Evolutionary conservation across 2,888 invertebrate species (phyloP), one percentile per base, ranked within the genome.

Genomic region (Andrena dorsata): DNA sequence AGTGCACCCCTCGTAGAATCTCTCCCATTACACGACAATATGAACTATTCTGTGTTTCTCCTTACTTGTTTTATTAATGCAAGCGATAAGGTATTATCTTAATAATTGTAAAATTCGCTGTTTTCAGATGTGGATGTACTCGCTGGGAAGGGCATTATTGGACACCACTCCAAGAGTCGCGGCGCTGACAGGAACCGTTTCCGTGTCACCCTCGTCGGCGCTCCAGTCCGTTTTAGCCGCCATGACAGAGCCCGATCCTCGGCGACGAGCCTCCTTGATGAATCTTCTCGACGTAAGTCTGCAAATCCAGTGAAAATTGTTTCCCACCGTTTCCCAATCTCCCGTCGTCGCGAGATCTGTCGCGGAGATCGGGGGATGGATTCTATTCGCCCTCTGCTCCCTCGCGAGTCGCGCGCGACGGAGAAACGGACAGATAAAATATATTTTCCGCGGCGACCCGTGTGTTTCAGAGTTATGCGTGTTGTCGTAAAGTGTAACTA

Each of bases 61-160:
- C 26, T n/a, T 20, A 10, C 16, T 41, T 65, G n/a, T 63, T 49
- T 63, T 61, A 32, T 35, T 20, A 32, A 20, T 16, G 2, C 32
- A 23, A 8, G 6, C 28, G n/a, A n/a, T n/a, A 16, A 16, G 6
- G 69, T 3, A 30, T 8, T 10, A 13, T 23, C 1, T 26, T 5
- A 28, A 10, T 70, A 6, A 71, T 23, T 7, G 16, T 8, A 23
- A 68, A 30, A 76, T 58, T 66, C 23, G 28, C 26, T 77, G 51
- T 87, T 94, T 94, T 74, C 94, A 95, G 95, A 95, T 95, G 95
- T 95, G 95, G 95, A 95, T 96, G 90, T 95, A 94, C 90, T 95
- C 95, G 69, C 91, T 96, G 86, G 96, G 95, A 47, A 94, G 95
- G 85, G 95, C 95, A 35, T 91, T 96, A 90, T 94, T 95, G 91